Percentiles rank a stretch among this genome's conserved stretches.
phyloP scores from a whole-genome alignment of 2,797 vertebrate genomes.

The Crypturellus tataupa region DNA sequence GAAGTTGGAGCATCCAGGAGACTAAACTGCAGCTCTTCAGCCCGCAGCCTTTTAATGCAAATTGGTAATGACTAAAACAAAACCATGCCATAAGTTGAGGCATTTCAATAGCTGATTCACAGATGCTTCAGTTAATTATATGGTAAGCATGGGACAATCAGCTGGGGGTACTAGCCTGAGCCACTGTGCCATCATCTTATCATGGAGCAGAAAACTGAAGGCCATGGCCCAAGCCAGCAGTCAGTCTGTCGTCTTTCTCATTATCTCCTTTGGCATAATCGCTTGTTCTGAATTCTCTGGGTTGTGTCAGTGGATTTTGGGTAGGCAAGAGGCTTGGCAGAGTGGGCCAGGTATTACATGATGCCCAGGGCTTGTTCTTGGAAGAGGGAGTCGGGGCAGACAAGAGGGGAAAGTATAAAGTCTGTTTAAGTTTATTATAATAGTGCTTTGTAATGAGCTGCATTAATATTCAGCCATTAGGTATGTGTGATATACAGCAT shows the following conservation, averaged over 20 bases:
- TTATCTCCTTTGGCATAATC: neutral
- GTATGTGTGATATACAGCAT: neutral
- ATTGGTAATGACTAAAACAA: neutral
- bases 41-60: neutral
- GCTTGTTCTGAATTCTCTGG: neutral
- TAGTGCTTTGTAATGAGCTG: neutral
- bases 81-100: neutral
- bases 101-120: neutral
- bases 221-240: neutral
- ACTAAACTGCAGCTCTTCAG: neutral
- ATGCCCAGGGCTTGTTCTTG: neutral
- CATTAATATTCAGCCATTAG: neutral
- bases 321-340: neutral
- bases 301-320: neutral
- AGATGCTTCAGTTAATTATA: neutral
- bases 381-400: neutral
- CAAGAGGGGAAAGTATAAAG: neutral
- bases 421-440: neutral
- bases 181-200: neutral
- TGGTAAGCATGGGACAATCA: neutral
- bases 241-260: neutral
- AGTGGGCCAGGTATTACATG: no score
- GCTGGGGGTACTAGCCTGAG: neutral
- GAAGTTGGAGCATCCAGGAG: neutral
- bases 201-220: neutral